Base-by-base conservation (phyloP, 2,113 vertebrate genomes). In the Scopus umbretta region DNA sequence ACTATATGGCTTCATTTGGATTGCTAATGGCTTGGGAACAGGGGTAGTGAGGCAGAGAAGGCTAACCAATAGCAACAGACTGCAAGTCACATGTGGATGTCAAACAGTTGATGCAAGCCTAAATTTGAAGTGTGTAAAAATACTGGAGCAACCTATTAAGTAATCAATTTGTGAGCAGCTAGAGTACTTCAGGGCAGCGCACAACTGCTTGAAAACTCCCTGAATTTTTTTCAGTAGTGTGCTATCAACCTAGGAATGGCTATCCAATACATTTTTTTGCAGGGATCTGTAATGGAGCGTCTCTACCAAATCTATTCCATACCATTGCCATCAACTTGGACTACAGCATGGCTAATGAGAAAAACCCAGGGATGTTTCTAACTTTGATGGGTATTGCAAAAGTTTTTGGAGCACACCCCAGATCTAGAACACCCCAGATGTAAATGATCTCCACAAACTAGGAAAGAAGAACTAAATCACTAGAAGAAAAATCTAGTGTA, bases 61-160 rank as follows among this genome's bases (percentile, higher is more conserved):
- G 32, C 20, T 36, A 88, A 59, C 40, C 1, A 7, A 55, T 2
- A 50, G 30, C 68, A 25, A 9, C 21, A 29, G 53, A 47, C 2
- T 32, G 4, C 38, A 56, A 42, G 43, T 27, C 76, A 42, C 2
- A 0, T 1, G 29, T n/a, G n/a, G 52, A n/a, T 52, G 52, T n/a
- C n/a, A 58, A 91, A 78, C 13, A 29, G 19, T 2, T 71, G 32
- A 71, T 45, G 38, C 1, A 29, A 87, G 29, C 61, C 52, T 59
- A n/a, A 53, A 81, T 49, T 11, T 43, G 26, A 90, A 90, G 52
- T 1, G 6, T 82, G 70, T 43, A 61, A 90, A 92, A 88, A 55
- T 5, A 66, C 49, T 49, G 71, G 58, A 76, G 68, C 58, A 72
- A 50, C 9, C 11, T 15, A 23, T 50, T 21, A 59, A 79, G 22